A percentile compares a stretch with the other conserved stretches of the same genome.
These are phyloP conservation scores for Carduelis carduelis DNA, from an alignment of 2,797 vertebrate genomes.

Conservation along the genomic window DNA sequence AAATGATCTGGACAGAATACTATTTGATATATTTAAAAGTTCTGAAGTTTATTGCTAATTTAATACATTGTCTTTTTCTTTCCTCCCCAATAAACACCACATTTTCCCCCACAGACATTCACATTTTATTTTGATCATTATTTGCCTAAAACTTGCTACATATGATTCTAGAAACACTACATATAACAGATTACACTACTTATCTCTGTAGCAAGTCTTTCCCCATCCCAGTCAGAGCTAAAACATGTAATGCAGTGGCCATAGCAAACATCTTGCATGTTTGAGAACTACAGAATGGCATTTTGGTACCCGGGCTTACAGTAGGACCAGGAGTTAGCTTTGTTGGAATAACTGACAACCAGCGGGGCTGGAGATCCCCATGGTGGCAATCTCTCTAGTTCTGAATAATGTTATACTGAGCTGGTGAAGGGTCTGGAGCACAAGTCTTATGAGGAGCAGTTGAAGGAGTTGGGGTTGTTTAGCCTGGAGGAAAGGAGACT, in stretches of 20 bases:
- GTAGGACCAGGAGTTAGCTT: not conserved
- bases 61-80: not conserved
- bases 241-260: not conserved
- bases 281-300: not conserved
- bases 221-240: not conserved
- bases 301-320: not conserved
- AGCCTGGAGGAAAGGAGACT: not conserved
- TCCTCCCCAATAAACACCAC: not conserved
- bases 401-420: not conserved
- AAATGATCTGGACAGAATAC: not conserved
- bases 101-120: fast-evolving
- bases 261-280: not conserved
- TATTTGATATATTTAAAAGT: not conserved
- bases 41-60: not conserved
- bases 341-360: not conserved
- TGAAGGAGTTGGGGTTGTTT: not conserved
- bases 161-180: not conserved
- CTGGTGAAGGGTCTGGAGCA: not conserved
- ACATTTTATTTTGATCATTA: not conserved
- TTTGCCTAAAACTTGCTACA: not conserved
- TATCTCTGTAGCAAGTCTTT: not conserved
- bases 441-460: not conserved
- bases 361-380: not conserved
- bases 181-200: not conserved
- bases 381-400: not conserved